A percentile compares a stretch with the other conserved stretches of the same genome.
phyloP scores from a whole-genome alignment of 2,113 vertebrate genomes.

The Crotalus helleri region DNA sequence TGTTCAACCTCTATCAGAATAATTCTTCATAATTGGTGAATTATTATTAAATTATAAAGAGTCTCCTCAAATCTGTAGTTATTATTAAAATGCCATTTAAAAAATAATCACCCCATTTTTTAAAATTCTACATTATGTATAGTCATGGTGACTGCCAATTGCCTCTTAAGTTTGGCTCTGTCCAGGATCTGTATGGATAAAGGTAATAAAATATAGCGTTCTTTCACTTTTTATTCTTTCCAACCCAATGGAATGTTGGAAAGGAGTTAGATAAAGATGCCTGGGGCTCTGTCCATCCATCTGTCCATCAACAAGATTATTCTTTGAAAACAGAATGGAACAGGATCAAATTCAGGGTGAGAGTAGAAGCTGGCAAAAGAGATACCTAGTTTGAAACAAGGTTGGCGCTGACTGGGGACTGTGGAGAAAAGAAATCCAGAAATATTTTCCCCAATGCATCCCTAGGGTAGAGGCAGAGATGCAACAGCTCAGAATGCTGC shows the following conservation, averaged over 20 bases:
- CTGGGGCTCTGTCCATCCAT: background rate
- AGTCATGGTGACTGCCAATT: conserved; percentile 36
- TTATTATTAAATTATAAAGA: conserved; percentile 67
- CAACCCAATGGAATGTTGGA: background rate
- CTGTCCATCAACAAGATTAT: background rate
- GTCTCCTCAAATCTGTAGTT: conserved; percentile 53
- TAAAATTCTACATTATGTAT: conserved; percentile 27
- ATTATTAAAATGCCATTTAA: conserved; percentile 54
- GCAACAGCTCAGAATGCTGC: background rate
- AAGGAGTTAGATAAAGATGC: background rate
- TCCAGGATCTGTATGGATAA: conserved; percentile 46
- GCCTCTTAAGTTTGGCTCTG: conserved; percentile 40
- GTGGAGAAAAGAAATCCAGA: background rate
- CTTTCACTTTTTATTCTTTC: conserved; percentile 5
- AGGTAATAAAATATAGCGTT: conserved; percentile 49
- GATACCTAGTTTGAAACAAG: background rate
- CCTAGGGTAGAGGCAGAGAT: background rate
- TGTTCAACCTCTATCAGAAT: conserved; percentile 59
- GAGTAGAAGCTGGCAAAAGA: background rate
- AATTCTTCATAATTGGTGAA: conserved; percentile 61
- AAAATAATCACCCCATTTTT: conserved; percentile 45
- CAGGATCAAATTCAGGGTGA: background rate
- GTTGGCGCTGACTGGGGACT: background rate
- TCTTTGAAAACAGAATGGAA: background rate
- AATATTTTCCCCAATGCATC: background rate